Evolutionary conservation across 2,888 invertebrate genomes (phyloP).

Genomic region (Agrotis segetum): DNA sequence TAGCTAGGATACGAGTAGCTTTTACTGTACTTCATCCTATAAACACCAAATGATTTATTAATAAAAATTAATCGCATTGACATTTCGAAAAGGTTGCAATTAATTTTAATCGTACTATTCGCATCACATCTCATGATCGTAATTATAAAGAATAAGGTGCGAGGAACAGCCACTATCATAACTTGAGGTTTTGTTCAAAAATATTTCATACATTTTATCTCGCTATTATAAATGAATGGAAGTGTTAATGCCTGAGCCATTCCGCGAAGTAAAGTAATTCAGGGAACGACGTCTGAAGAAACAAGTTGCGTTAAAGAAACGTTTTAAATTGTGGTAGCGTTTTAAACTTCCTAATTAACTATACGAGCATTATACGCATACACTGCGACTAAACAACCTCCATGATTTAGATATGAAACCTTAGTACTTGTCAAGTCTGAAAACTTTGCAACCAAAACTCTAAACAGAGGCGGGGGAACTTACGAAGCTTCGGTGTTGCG

Average conservation of each 20-base stretch:
- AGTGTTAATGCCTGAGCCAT: conserved; percentile 26
- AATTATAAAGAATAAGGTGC: conserved; percentile 47
- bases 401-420: conserved; percentile 63
- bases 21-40: conserved; percentile 15
- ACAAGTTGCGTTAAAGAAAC: not conserved
- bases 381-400: conserved; percentile 64
- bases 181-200: conserved; percentile 38
- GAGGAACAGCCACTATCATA: conserved; percentile 35
- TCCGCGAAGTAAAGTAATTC: conserved; percentile 15
- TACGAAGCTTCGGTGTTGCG: conserved; percentile 76
- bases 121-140: conserved; percentile 39
- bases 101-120: conserved; percentile 58
- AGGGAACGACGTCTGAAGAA: conserved; percentile 1
- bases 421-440: conserved; percentile 67
- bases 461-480: conserved; percentile 69
- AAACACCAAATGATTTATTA: conserved; percentile 40
- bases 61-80: conserved; percentile 42
- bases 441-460: conserved; percentile 71
- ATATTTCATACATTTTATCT: conserved; percentile 39
- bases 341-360: conserved; percentile 26
- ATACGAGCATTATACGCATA: conserved; percentile 29
- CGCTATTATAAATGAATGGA: conserved; percentile 29
- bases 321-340: conserved; percentile 21
- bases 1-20: no score
- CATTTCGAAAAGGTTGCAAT: conserved; percentile 66